A percentile compares a stretch with the other conserved stretches of the same genome.
phyloP scores from a whole-genome alignment of 2,888 invertebrate species.

The Acrocera orbiculus region DNA sequence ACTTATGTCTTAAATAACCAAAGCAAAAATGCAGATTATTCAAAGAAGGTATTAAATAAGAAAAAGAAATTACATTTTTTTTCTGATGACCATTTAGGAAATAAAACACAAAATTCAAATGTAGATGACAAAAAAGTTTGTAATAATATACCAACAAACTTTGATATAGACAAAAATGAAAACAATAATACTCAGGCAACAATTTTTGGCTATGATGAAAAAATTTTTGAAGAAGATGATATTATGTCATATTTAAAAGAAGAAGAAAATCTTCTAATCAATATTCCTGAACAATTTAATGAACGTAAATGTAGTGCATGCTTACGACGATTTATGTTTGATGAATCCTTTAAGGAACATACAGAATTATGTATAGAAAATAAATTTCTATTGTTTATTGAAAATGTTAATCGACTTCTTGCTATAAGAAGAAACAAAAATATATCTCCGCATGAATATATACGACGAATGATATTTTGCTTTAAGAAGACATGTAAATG shows the following conservation, averaged over 20 bases:
- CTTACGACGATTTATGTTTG: constrained; percentile 27
- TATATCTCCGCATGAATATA: constrained; percentile 28
- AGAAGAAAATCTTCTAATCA: constrained; percentile 22
- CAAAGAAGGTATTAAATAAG: too few relatives aligned
- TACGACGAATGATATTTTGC: constrained; percentile 27
- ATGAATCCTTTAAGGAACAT: constrained; percentile 25
- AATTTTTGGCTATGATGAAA: constrained; percentile 26
- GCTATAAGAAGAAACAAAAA: constrained; percentile 23
- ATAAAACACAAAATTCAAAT: too few relatives aligned
- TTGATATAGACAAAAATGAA: too few relatives aligned
- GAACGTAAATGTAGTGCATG: constrained; percentile 28
- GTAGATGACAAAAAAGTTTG: too few relatives aligned
- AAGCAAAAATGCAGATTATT: too few relatives aligned
- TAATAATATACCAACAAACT: too few relatives aligned
- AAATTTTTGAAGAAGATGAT: constrained; percentile 27
- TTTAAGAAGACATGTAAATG: constrained; percentile 26
- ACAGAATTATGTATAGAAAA: constrained; percentile 25
- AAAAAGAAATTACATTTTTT: too few relatives aligned
- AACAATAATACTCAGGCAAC: too few relatives aligned
- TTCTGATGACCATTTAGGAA: too few relatives aligned
- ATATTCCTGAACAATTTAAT: constrained; percentile 26
- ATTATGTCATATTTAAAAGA: constrained; percentile 23
- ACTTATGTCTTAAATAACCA: constrained; percentile 14
- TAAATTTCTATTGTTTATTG: constrained; percentile 23
- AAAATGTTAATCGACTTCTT: constrained; percentile 22